Evolutionary conservation across 2,113 vertebrate species (phyloP).

Genomic region (Rhinoptilus africanus): DNA sequence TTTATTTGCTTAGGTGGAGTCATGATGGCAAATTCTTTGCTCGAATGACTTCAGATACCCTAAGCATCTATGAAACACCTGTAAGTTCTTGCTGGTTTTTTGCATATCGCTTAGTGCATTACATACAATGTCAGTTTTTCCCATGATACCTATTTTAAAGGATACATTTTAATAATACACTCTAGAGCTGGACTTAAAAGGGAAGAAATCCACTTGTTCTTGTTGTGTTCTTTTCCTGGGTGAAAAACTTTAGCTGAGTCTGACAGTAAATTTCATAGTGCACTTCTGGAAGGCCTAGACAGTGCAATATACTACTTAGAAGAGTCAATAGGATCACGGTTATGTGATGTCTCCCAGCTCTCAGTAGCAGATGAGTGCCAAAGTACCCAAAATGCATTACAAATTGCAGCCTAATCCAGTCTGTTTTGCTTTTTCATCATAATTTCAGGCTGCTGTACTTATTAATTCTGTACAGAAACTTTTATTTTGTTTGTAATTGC

Average conservation of each 20-base stretch:
- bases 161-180: not conserved
- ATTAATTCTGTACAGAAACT: not conserved
- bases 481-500: not conserved
- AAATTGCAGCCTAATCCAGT: not conserved
- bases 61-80: slow-evolving; percentile 98
- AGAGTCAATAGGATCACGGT: not conserved
- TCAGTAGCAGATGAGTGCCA: not conserved
- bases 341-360: not conserved
- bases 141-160: not conserved
- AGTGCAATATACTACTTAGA: not conserved
- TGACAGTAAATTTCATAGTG: not conserved
- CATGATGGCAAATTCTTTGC: slow-evolving; percentile 98
- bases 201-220: not conserved
- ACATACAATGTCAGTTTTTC: not conserved
- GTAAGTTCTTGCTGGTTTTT: slow-evolving; percentile 74
- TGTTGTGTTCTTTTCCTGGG: not conserved
- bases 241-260: not conserved
- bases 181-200: not conserved
- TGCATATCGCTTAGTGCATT: not conserved
- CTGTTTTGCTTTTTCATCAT: not conserved
- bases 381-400: not conserved
- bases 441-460: not conserved
- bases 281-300: not conserved
- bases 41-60: slow-evolving; percentile 92
- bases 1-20: slow-evolving; percentile 85